Base-by-base conservation (phyloP, 2,797 vertebrate species). In the Myotis vivesi region DNA sequence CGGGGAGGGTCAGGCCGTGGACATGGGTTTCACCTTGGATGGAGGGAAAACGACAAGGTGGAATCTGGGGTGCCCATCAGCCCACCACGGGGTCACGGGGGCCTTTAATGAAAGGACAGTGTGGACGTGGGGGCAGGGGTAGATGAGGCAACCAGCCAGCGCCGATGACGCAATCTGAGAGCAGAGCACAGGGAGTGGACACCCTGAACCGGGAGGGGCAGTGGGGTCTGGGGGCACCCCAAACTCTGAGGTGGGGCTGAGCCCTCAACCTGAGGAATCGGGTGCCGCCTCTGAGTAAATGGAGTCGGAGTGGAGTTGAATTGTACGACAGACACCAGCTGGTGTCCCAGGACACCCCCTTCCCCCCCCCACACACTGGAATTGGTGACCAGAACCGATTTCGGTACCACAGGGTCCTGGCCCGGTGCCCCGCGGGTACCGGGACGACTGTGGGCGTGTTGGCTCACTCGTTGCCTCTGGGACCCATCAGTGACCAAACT, bases 1-100 rank as follows among this genome's bases (percentile, higher is more conserved):
- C 84, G 17, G 23, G 62, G 46, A 71, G 76, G 97, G 94, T 86
- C 96, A 11, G 93, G 95, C 38, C 38, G 20, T 84, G 71, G 44
- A 30, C 22, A 23, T 53, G 80, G 68, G 51, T 66, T 87, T 91
- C 79, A 86, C 84, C 30, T 83, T 4, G 75, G 80, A 13, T 19
- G 64, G 92, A 87, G 86, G 68, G 49, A 66, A 23, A 22, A 28
- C 4, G 17, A 8, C 51, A 23, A 3, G 1, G 28, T 36, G 59
- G 68, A 8, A 3, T 11, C 38, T 5, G 38, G 30, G 11, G 15
- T 7, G 11, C 3, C 73, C 0, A 0, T 36, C 6, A 30, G 36
- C 36, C 15, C 5, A 0, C 0, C 6, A 0, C 23, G 13, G 9
- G 30, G 51, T 51, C 76, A 16, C 25, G 30, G n/a, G 57, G 44